Base-by-base conservation (phyloP, 2,797 vertebrate species). In the Eptatretus atami region DNA sequence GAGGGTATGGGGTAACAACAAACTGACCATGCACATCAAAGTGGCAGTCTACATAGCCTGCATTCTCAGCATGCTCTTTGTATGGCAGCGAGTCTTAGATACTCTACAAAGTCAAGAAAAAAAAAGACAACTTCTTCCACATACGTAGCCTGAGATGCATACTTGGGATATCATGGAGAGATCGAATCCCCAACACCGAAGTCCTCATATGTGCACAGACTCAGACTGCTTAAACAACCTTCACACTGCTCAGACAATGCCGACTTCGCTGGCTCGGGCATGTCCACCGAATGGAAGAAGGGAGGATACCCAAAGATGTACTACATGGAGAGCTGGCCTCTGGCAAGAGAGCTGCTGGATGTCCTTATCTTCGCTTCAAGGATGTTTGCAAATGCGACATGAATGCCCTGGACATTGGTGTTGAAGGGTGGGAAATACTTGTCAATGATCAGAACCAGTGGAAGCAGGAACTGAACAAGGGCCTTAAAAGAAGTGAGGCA, bases 231-330 rank as follows among this genome's bases (percentile, higher is more conserved):
- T 10, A 44, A 44, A 10, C 14, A 44, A 44, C 19, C 19, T 19
- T 52, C 15, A 11, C n/a, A 13, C 11, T 52, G 12, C 24, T 9
- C 44, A 44, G 53, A 10, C 14, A 44, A 44, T 8, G 31, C 31
- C 31, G 6, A 44, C 19, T 64, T 13, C 11, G 44, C 44, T 15
- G 2, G 63, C 63, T 64, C 4, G 9, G 64, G 3, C 9, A 65
- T 13, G 52, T 54, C 13, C 11, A 11, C 53, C 64, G 15, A 15
- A 65, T 65, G 52, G 64, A 15, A 5, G 31, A 54, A 54, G 6
- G 64, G 12, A n/a, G 53, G 6, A 65, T 65, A 11, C 64, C 15
- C 6, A 65, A 55, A 12, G 64, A 65, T 14, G 9, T 65, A 14
- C 53, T 65, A 11, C 60, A 53, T 60, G 52, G 9, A 12, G 64